Conservation (phyloP, 2,797 vertebrate species). For the Aeoliscus strigatus region DNA sequence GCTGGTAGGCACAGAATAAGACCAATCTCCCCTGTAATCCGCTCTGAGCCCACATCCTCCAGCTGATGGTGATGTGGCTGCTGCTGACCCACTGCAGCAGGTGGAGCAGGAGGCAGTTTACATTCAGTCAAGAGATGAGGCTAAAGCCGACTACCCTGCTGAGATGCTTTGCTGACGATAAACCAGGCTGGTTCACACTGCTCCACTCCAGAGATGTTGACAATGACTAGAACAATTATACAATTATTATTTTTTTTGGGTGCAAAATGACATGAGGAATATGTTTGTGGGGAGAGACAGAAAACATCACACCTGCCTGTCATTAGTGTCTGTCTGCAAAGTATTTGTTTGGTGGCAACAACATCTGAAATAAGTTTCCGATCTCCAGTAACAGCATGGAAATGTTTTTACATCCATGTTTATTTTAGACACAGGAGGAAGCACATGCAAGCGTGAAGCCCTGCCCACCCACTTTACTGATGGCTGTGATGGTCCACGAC, state of each 20-base stretch:
- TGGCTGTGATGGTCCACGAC: background rate
- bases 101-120: constrained; percentile 28
- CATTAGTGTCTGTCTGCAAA: no score
- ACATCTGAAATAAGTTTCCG: no score
- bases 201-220: no score
- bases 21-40: constrained; percentile 63
- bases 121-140: background rate
- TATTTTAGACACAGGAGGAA: background rate
- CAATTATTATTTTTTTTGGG: no score
- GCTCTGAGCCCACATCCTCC: constrained; percentile 60
- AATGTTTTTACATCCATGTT: background rate
- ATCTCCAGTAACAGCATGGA: no score
- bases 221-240: no score
- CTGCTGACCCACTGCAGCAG: constrained; percentile 40
- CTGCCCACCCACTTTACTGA: background rate
- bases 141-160: background rate
- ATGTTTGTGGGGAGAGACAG: no score
- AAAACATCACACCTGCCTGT: no score
- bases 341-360: no score
- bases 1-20: constrained; percentile 53
- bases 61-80: constrained; percentile 40
- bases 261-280: no score
- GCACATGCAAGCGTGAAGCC: background rate
- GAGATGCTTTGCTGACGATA: no score
- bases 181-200: no score